Conservation (phyloP, 2,888 invertebrate species). For the Pycnomerus fuliginosus region DNA sequence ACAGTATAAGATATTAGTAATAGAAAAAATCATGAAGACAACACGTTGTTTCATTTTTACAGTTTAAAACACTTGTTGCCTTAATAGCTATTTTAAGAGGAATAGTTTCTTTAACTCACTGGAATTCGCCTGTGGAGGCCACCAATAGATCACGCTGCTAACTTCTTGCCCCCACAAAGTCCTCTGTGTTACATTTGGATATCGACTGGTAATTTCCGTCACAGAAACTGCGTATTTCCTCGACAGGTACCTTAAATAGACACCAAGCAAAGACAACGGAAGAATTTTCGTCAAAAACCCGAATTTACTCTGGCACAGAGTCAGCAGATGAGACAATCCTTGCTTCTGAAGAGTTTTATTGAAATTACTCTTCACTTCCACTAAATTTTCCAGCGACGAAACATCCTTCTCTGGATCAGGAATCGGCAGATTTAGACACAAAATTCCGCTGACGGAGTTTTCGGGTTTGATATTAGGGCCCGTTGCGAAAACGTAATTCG, state of each 20-base stretch:
- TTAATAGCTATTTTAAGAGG: neutral
- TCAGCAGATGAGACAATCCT: conserved; percentile 57
- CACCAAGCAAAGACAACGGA: conserved; percentile 58
- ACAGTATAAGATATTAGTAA: no score
- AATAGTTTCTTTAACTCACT: conserved; percentile 55
- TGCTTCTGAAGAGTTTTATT: conserved; percentile 53
- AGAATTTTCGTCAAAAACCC: conserved; percentile 64
- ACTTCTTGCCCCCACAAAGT: conserved; percentile 68
- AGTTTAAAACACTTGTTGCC: no score
- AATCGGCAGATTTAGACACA: conserved; percentile 66
- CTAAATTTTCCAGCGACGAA: conserved; percentile 41
- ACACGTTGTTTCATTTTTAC: neutral
- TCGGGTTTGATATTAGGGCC: conserved; percentile 50
- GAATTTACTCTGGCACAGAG: conserved; percentile 56
- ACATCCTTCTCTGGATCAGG: conserved; percentile 47
- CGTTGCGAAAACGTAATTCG: conserved; percentile 58
- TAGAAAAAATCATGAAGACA: neutral
- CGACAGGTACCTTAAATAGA: conserved; percentile 65
- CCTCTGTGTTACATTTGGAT: conserved; percentile 52
- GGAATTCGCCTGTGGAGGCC: conserved; percentile 75
- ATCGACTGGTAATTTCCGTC: conserved; percentile 58
- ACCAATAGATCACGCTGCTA: conserved; percentile 66
- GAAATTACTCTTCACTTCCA: conserved; percentile 52
- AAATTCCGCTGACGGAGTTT: conserved; percentile 59
- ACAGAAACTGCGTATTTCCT: conserved; percentile 67